These are phyloP conservation scores for Ethmia dodecea DNA, from an alignment of 2,888 invertebrate species.

Conservation along the genomic window DNA sequence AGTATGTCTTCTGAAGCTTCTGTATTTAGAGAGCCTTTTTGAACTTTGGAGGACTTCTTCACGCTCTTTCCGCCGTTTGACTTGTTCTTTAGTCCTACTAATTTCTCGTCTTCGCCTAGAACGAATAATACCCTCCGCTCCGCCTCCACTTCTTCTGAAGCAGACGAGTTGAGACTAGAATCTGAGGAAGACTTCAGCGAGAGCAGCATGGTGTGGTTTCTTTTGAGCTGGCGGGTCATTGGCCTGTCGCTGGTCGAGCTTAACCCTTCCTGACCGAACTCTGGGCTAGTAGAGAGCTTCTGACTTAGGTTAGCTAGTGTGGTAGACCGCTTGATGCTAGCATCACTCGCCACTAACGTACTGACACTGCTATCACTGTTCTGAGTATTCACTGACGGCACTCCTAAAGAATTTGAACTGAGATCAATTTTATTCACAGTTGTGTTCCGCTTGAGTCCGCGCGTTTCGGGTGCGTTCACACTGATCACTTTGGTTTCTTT, in stretches of 20 bases:
- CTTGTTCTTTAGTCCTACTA: conserved; percentile 80
- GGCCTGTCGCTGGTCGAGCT: conserved; percentile 32
- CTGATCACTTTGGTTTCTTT: conserved; percentile 50
- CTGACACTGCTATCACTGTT: conserved; percentile 51
- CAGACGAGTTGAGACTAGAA: conserved; percentile 51
- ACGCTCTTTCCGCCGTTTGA: conserved; percentile 58
- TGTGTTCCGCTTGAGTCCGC: conserved; percentile 27
- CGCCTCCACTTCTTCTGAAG: conserved; percentile 41
- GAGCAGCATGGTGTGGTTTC: conserved; percentile 49
- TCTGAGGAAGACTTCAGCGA: conserved; percentile 46
- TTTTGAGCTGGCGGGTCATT: conserved; percentile 35
- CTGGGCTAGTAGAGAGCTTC: conserved; percentile 57
- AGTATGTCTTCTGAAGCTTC: conserved; percentile 24
- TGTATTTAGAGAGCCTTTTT: conserved; percentile 35
- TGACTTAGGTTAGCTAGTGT: conserved; percentile 52
- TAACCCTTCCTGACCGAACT: conserved; percentile 28
- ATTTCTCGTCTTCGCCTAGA: conserved; percentile 82
- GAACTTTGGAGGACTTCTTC: conserved; percentile 55
- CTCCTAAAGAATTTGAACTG: conserved; percentile 29
- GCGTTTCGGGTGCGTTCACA: conserved; percentile 24
- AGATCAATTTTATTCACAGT: conserved; percentile 28
- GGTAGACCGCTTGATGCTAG: conserved; percentile 47
- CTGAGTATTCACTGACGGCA: conserved; percentile 43
- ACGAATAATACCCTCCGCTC: conserved; percentile 81
- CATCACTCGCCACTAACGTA: conserved; percentile 46